Conservation (phyloP, 2,888 invertebrate species). For the Prenolepis imparis region DNA sequence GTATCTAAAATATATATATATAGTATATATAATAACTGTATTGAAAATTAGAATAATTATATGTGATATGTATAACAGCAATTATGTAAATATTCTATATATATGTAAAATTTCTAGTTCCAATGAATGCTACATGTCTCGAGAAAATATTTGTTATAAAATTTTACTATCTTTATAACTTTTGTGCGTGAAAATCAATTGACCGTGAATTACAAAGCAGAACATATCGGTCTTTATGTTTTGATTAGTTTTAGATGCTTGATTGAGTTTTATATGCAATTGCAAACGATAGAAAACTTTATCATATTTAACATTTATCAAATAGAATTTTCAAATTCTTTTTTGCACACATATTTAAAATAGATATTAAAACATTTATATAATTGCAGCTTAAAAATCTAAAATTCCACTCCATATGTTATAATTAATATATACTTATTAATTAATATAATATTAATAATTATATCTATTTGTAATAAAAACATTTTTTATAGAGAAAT, state of each 20-base stretch:
- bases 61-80: background rate
- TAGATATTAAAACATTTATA: background rate
- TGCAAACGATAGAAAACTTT: background rate
- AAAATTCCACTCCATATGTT: background rate
- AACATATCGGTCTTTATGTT: background rate
- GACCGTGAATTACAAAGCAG: background rate
- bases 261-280: background rate
- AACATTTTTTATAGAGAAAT: background rate
- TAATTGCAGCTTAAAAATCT: background rate
- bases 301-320: background rate
- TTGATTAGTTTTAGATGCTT: slow-evolving; percentile 7
- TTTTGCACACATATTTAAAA: background rate
- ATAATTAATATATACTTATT: background rate
- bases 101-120: background rate
- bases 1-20: background rate
- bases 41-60: background rate
- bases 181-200: slow-evolving; percentile 36
- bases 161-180: slow-evolving; percentile 25
- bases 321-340: background rate
- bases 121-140: background rate
- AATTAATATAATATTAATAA: background rate
- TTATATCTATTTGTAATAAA: background rate
- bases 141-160: background rate
- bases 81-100: background rate
- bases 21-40: background rate